These are phyloP conservation scores for Mystacornis crossleyi DNA, from an alignment of 2,113 vertebrate genomes.

Conservation along the genomic window DNA sequence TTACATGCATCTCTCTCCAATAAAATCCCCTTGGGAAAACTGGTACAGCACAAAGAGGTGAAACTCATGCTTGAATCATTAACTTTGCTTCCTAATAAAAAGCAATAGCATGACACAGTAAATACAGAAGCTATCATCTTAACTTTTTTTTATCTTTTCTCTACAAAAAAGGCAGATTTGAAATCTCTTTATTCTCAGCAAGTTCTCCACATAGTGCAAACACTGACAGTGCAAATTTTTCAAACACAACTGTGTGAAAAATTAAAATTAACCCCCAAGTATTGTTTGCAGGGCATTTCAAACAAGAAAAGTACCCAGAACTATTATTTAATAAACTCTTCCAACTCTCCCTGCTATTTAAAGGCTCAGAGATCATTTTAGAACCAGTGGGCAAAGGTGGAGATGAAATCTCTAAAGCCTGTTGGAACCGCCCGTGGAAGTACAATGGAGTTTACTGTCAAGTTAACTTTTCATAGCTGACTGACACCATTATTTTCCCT, in stretches of 20 bases:
- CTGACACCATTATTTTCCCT: not conserved
- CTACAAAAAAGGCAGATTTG: not conserved
- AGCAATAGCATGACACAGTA: not conserved
- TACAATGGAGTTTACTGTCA: not conserved
- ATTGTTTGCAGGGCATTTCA: not conserved
- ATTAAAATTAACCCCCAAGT: not conserved
- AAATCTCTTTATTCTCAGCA: not conserved
- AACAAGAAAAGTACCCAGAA: not conserved
- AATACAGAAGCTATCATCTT: not conserved
- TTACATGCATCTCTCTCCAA: not conserved
- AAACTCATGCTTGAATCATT: not conserved
- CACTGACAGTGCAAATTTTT: not conserved
- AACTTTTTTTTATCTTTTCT: not conserved
- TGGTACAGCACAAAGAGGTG: not conserved
- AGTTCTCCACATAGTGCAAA: not conserved
- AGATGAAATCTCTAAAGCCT: not conserved
- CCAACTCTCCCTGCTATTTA: not conserved
- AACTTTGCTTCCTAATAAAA: constrained; percentile 19
- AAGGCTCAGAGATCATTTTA: not conserved
- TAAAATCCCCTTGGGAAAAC: not conserved
- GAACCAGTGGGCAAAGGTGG: not conserved
- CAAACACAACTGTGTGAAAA: not conserved
- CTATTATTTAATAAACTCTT: not conserved
- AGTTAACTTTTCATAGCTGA: not conserved
- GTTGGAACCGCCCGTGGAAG: not conserved